phyloP scores from a whole-genome alignment of 2,113 vertebrate genomes.

The Oriolus oriolus region DNA sequence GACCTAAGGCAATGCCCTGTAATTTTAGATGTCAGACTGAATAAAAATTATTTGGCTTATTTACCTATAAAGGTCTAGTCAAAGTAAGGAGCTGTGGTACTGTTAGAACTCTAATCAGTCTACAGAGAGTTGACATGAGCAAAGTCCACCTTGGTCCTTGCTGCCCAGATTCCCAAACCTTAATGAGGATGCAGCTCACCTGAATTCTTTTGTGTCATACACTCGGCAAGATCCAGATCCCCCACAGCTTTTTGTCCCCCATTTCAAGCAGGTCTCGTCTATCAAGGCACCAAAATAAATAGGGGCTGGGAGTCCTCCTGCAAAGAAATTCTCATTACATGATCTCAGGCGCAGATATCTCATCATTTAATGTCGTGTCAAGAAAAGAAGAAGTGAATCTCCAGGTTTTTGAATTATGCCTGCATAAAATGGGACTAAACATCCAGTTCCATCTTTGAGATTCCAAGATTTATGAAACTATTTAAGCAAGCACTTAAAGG shows the following conservation, averaged over 20 bases:
- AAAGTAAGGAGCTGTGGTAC: not conserved
- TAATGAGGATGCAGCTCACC: slow-evolving; percentile 62
- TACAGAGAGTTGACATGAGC: not conserved
- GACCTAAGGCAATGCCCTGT: not conserved
- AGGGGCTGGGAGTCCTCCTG: slow-evolving; percentile 92
- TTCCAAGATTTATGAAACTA: not conserved
- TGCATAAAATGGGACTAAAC: not conserved
- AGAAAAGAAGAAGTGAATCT: slow-evolving; percentile 24
- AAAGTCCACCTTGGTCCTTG: not conserved
- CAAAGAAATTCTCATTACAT: slow-evolving; percentile 41
- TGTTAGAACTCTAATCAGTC: not conserved
- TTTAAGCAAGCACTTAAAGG: not conserved
- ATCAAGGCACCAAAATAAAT: slow-evolving; percentile 94
- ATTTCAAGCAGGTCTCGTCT: slow-evolving; percentile 90
- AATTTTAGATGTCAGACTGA: not conserved
- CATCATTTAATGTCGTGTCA: not conserved
- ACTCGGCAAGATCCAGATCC: slow-evolving; percentile 85
- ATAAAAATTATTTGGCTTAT: not conserved
- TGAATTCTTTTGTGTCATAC: slow-evolving; percentile 84
- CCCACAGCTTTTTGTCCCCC: slow-evolving; percentile 85
- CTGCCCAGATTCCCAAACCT: not conserved
- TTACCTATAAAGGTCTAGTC: not conserved
- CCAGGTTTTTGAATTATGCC: slow-evolving; percentile 14
- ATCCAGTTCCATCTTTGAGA: not conserved
- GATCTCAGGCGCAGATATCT: not conserved